Conservation (phyloP, 2,797 vertebrate genomes). For the Acanthornis magna region DNA sequence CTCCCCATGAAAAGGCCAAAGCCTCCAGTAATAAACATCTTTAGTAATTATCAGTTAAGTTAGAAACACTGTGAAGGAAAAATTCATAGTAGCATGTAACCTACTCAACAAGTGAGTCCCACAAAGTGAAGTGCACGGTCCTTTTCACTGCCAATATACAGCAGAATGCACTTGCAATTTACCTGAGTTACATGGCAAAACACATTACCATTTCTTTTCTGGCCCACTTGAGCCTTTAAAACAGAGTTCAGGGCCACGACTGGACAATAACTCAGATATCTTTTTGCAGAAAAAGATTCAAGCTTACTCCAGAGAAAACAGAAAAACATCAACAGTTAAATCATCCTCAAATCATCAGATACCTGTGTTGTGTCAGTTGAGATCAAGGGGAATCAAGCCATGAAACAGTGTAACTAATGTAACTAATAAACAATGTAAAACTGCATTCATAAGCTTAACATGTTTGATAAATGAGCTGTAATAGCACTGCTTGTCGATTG, state of each 20-base stretch:
- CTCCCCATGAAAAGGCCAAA: background rate
- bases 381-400: background rate
- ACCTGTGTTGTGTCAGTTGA: background rate
- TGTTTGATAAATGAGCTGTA: constrained; percentile 25
- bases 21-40: background rate
- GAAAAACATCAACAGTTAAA: background rate
- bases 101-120: background rate
- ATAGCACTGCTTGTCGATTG: background rate
- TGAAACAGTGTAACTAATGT: background rate
- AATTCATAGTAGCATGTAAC: background rate
- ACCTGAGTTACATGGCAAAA: background rate
- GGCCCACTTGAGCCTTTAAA: background rate
- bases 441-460: background rate
- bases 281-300: background rate
- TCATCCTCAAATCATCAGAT: background rate
- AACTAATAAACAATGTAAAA: background rate
- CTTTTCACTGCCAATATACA: background rate
- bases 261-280: background rate
- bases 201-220: background rate
- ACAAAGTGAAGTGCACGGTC: background rate
- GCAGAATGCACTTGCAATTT: background rate
- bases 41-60: background rate
- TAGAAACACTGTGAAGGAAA: background rate
- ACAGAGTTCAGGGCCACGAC: background rate
- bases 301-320: background rate